These are phyloP conservation scores for Tetragnatha montana DNA, from an alignment of 2,888 invertebrate species.

Conservation along the genomic window DNA sequence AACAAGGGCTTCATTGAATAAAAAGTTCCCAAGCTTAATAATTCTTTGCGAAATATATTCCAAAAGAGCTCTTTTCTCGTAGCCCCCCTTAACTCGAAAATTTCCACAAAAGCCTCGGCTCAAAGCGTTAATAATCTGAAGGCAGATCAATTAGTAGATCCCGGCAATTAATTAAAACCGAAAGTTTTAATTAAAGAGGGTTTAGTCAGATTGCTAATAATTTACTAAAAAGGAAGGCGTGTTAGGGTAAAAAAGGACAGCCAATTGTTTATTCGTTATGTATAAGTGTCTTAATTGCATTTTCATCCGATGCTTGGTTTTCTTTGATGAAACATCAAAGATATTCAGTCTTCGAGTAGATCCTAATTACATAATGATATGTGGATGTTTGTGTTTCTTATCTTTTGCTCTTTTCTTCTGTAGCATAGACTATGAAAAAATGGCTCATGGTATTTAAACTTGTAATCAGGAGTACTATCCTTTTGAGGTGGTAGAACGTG, in stretches of 20 bases:
- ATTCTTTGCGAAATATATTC: too few species aligned
- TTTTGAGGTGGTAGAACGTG: not conserved
- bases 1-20: too few species aligned
- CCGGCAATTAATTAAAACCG: slow-evolving; percentile 3
- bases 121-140: not conserved
- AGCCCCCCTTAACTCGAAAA: too few species aligned
- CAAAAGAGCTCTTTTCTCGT: too few species aligned
- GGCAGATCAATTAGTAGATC: slow-evolving; percentile 23
- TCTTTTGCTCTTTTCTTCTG: not conserved
- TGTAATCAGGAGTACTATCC: slow-evolving; percentile 17
- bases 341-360: slow-evolving; percentile 17
- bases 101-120: not conserved
- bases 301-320: slow-evolving; percentile 5
- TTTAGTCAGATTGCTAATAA: slow-evolving; percentile 2
- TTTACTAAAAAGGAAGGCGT: not conserved
- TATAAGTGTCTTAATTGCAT: slow-evolving; percentile 45
- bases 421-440: not conserved
- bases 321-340: slow-evolving; percentile 6
- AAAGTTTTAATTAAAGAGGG: slow-evolving; percentile 30
- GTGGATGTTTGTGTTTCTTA: not conserved
- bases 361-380: slow-evolving; percentile 48
- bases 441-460: slow-evolving; percentile 10
- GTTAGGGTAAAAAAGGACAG: not conserved
- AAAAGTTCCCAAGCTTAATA: too few species aligned
- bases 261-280: slow-evolving; percentile 43